These are phyloP conservation scores for Cryptoprocta ferox DNA, from an alignment of 2,797 vertebrate genomes.

Conservation along the genomic window DNA sequence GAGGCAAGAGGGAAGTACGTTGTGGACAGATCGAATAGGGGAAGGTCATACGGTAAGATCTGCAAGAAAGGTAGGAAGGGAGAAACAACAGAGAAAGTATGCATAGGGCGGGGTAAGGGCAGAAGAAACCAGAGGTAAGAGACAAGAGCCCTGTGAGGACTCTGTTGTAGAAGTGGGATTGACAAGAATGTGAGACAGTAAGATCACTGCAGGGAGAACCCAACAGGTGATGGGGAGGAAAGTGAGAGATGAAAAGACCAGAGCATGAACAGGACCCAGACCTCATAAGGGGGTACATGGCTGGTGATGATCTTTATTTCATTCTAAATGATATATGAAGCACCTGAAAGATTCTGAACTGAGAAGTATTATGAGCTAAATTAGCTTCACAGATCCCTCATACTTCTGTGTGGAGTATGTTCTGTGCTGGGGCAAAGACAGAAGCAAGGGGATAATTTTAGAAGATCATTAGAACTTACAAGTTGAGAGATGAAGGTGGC, in stretches of 20 bases:
- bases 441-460: not conserved
- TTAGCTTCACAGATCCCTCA: not conserved
- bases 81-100: not conserved
- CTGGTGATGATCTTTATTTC: not conserved
- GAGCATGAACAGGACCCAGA: not conserved
- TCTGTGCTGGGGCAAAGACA: not conserved
- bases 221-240: not conserved
- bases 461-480: not conserved
- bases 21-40: not conserved
- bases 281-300: rapidly evolving
- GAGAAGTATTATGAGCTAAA: not conserved
- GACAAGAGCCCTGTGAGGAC: not conserved
- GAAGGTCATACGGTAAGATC: not conserved
- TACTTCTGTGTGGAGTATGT: not conserved
- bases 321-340: not conserved
- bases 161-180: not conserved
- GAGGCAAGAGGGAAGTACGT: rapidly evolving
- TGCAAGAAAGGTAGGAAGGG: not conserved
- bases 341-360: not conserved
- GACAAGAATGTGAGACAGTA: not conserved
- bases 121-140: not conserved
- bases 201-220: not conserved
- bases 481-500: not conserved
- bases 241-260: not conserved
- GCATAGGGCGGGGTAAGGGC: not conserved